Conservation (phyloP, 1,140 invertebrate genomes). For the Platorchestia sp. region DNA sequence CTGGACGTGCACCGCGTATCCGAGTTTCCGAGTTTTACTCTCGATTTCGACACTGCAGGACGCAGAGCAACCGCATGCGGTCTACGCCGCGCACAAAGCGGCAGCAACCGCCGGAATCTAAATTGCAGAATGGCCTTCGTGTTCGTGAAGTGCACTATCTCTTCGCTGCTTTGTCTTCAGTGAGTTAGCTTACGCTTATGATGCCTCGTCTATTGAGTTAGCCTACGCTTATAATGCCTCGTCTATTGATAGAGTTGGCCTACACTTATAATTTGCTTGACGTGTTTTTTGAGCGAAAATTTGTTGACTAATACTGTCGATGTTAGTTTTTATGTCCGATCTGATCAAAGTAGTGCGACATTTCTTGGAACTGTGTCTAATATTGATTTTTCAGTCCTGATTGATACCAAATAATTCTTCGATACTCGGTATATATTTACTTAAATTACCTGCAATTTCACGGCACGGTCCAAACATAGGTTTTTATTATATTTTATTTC, state of each 20-base stretch:
- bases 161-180: background rate
- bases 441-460: too few species aligned
- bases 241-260: background rate
- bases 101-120: background rate
- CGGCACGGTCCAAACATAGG: too few species aligned
- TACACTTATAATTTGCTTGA: background rate
- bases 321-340: too few species aligned
- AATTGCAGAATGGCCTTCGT: background rate
- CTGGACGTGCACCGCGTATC: background rate
- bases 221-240: background rate
- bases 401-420: too few species aligned
- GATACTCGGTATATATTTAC: too few species aligned
- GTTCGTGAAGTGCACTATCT: background rate
- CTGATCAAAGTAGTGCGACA: too few species aligned
- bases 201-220: background rate
- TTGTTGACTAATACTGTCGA: too few species aligned
- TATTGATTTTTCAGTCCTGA: too few species aligned
- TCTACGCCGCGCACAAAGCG: background rate
- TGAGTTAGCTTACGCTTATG: background rate
- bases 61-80: background rate
- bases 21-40: background rate
- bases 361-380: too few species aligned
- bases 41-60: background rate
- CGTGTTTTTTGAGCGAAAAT: too few species aligned
- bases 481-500: too few species aligned